Base-by-base conservation (phyloP, 2,113 vertebrate species). In the Pygoscelis antarcticus region DNA sequence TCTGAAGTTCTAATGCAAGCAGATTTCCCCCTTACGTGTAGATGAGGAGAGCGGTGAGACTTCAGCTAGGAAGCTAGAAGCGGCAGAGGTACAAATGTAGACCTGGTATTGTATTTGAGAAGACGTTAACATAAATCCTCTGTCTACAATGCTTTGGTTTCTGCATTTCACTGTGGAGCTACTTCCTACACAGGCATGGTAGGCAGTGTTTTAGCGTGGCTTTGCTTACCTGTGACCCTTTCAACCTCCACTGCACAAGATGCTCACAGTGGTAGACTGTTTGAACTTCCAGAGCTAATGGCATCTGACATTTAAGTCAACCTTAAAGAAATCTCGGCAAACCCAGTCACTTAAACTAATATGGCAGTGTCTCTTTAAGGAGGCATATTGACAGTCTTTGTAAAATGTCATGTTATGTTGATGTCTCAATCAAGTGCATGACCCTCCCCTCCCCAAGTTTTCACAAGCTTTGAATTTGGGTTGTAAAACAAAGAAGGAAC, bases 231-330 rank as follows among this genome's bases (percentile, higher is more conserved):
- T 96, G 87, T 91, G 97, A 96, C 96, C 96, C 95, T 94, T 97
- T 97, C 96, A 97, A 89, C 95, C 95, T 89, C 80, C 36, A 38
- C 55, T 58, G 75, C 87, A 90, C 93, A 91, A 81, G 88, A 82
- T 90, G 92, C 87, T 96, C 83, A 30, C 83, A 57, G 93, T 83
- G 60, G 83, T 57, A 82, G 89, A 46, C 47, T 83, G 60, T 84
- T 91, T 96, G 95, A 97, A 95, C 93, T 98, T 97, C 86, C 83
- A 96, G 85, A 96, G 90, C 70, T 98, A 98, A 98, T 97, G 95
- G 80, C 94, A 96, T 94, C 96, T 98, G 97, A 97, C 97, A 97
- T 97, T 97, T 97, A 97, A 97, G 95, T 97, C 97, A 97, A 93
- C 94, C 97, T 97, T 82, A 97, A 97, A 96, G 97, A 97, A 96